These are phyloP conservation scores for Plebejus anna DNA, from an alignment of 2,888 invertebrate species.

Conservation along the genomic window DNA sequence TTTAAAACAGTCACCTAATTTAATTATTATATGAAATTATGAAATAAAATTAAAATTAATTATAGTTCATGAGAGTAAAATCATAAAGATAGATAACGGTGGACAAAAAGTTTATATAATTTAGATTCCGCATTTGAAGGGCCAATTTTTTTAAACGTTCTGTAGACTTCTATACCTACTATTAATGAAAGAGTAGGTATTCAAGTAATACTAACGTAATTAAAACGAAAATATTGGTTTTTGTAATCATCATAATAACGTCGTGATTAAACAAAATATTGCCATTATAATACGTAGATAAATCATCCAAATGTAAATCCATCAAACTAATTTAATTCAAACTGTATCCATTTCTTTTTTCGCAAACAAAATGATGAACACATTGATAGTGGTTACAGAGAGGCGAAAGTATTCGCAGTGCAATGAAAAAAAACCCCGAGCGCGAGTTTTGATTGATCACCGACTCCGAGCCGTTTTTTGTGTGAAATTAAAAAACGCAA, in stretches of 20 bases:
- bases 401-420: conserved; percentile 68
- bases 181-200: neutral
- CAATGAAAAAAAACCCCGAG: conserved; percentile 69
- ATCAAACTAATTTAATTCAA: conserved; percentile 70
- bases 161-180: neutral
- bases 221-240: neutral
- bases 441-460: conserved; percentile 78
- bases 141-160: neutral
- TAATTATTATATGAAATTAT: neutral
- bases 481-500: conserved; percentile 76
- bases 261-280: conserved; percentile 31
- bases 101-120: too few species aligned
- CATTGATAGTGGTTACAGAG: conserved; percentile 71
- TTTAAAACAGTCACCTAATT: neutral
- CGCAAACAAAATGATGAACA: conserved; percentile 70
- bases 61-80: too few species aligned
- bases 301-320: conserved; percentile 54
- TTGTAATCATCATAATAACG: conserved; percentile 3
- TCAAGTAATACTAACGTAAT: neutral
- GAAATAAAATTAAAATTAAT: too few species aligned
- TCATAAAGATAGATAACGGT: too few species aligned
- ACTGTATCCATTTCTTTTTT: conserved; percentile 69
- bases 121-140: neutral
- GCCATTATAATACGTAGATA: conserved; percentile 38
- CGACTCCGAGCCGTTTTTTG: conserved; percentile 71